Evolutionary conservation across 2,888 invertebrate genomes (phyloP).

Genomic region (Deilephila porcellus): DNA sequence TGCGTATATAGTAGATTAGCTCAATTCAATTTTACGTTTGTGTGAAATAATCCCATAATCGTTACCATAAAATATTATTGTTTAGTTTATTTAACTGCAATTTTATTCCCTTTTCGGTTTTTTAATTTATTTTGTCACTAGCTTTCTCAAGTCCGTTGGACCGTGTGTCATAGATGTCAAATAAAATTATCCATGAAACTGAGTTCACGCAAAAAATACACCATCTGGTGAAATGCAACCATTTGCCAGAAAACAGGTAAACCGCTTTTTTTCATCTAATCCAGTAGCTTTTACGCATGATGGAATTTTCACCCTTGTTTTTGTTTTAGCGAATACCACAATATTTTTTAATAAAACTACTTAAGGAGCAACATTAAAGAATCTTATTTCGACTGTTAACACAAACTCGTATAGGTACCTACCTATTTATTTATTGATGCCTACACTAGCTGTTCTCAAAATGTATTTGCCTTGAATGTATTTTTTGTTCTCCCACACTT

Average conservation of each 20-base stretch:
- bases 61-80: too few species aligned
- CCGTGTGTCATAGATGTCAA: slow-evolving; percentile 69
- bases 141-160: slow-evolving; percentile 63
- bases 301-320: slow-evolving; percentile 40
- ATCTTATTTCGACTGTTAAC: too few species aligned
- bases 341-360: background rate
- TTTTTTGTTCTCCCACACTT: background rate
- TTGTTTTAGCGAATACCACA: slow-evolving; percentile 19
- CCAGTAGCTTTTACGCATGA: slow-evolving; percentile 78
- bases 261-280: slow-evolving; percentile 69
- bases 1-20: too few species aligned
- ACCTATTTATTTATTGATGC: background rate
- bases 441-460: background rate
- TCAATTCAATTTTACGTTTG: too few species aligned
- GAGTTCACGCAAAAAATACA: slow-evolving; percentile 70
- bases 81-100: too few species aligned
- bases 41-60: background rate
- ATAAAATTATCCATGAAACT: slow-evolving; percentile 68
- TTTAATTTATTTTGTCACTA: slow-evolving; percentile 39
- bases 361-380: background rate
- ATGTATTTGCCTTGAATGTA: background rate
- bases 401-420: too few species aligned
- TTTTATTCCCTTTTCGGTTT: slow-evolving; percentile 35
- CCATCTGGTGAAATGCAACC: slow-evolving; percentile 80
- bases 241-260: slow-evolving; percentile 69